Percentiles rank a stretch among this genome's conserved stretches.
These are phyloP conservation scores for Poeciliopsis gracilis DNA, from an alignment of 2,797 vertebrate species.

Conservation along the genomic window DNA sequence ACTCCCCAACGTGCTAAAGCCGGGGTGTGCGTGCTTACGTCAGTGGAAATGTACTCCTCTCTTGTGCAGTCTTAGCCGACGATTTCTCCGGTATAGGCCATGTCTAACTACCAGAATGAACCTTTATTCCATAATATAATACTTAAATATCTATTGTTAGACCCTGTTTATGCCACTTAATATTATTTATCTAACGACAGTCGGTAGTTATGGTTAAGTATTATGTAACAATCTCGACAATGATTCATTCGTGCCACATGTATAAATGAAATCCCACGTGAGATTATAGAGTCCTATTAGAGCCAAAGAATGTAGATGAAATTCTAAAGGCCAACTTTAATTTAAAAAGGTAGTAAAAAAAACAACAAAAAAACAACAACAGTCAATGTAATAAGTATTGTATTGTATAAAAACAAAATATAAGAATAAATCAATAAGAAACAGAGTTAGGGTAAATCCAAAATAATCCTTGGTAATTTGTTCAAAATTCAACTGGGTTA, in stretches of 20 bases:
- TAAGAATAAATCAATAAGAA: not conserved
- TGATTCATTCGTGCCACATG: not conserved
- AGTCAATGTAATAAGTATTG: not conserved
- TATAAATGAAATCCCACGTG: not conserved
- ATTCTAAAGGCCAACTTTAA: not conserved
- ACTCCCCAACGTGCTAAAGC: not conserved
- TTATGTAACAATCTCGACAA: not conserved
- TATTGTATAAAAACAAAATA: not conserved
- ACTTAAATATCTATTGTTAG: not conserved
- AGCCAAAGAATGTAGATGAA: not conserved
- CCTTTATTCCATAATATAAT: not conserved
- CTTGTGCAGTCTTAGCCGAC: slow-evolving; percentile 17
- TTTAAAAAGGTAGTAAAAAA: not conserved
- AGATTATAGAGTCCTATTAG: not conserved
- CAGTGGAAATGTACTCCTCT: slow-evolving; percentile 26
- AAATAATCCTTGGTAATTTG: too few species aligned
- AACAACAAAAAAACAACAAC: not conserved
- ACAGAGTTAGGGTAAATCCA: too few species aligned
- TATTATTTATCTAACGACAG: not conserved
- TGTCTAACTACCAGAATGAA: not conserved
- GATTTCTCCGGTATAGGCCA: slow-evolving; percentile 13
- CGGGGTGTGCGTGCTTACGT: slow-evolving; percentile 7
- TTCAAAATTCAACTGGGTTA: not conserved
- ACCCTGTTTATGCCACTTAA: not conserved
- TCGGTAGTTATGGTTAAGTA: not conserved